phyloP scores from a whole-genome alignment of 2,797 vertebrate genomes.

The Apodemus agrarius region DNA sequence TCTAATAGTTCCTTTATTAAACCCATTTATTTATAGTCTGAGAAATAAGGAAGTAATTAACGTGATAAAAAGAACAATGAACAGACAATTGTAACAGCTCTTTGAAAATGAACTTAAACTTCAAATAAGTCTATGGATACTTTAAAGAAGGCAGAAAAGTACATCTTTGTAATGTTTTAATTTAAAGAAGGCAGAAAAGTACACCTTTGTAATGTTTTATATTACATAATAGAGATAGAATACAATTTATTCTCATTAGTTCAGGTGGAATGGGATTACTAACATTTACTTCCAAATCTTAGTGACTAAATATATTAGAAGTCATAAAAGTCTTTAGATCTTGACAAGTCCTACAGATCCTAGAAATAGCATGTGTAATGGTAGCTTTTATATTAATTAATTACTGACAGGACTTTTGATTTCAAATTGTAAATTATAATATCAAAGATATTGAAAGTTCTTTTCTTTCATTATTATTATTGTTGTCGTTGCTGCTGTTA shows the following conservation, averaged over 20 bases:
- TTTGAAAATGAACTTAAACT: not conserved
- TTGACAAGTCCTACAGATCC: not conserved
- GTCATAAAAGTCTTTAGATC: not conserved
- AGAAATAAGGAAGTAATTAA: constrained; percentile 71
- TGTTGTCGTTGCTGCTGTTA: too few species aligned
- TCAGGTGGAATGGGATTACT: not conserved
- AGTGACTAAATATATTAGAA: not conserved
- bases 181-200: not conserved
- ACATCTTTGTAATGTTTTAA: not conserved
- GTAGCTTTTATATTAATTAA: not conserved
- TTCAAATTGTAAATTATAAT: not conserved
- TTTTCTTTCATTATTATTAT: not conserved
- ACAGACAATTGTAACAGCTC: not conserved
- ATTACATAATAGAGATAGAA: not conserved
- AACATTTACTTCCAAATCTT: not conserved
- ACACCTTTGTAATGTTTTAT: not conserved
- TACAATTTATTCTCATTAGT: not conserved
- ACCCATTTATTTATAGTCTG: constrained; percentile 75
- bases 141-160: not conserved
- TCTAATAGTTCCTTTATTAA: constrained; percentile 68
- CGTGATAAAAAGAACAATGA: constrained; percentile 7
- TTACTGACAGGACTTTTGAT: not conserved
- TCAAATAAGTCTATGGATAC: not conserved
- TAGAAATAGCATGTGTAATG: not conserved
- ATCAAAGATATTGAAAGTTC: not conserved